Base-by-base conservation (phyloP, 2,113 vertebrate genomes). In the Podarcis raffonei region DNA sequence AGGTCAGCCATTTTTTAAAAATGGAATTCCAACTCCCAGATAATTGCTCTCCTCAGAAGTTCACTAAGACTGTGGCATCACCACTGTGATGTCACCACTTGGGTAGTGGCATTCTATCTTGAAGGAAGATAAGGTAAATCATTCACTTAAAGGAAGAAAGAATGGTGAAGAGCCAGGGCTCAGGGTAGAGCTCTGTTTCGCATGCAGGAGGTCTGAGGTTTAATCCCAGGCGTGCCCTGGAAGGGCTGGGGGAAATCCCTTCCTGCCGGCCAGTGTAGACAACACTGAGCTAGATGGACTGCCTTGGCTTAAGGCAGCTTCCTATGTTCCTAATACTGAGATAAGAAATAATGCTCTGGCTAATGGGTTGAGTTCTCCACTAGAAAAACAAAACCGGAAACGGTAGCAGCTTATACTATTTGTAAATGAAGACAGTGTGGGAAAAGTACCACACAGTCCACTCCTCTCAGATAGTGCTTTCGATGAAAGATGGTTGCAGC, bases 381-480 rank as follows among this genome's bases (percentile, higher is more conserved):
- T 89, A 27, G 0, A 0, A 66, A 92, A 89, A 37, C 89, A 69
- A 42, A 87, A 87, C 87, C 80, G 6, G 87, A 84, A 87, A 84
- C 75, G 6, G 16, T 84, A 94, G 92, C 72, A 57, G 89, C 92
- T 90, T 81, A 89, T 90, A 92, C 80, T 82, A 84, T 86, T 86
- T 79, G 27, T 74, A 74, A 0, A 0, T 39, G 32, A 82, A 85
- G 85, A 86, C 0, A 37, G 66, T 37, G 69, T 84, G 25, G 78
- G 76, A 83, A 53, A 2, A 11, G 22, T 85, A 27, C 42, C 13
- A 4, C 1, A 15, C 6, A 59, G 80, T 23, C 25, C 39, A 53
- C 85, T 72, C 12, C 69, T 57, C 81, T 97, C 95, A 97, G 87
- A 96, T 91, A 53, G 93, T 94, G 82, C 94, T 96, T 93, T 96